A percentile compares a stretch with the other conserved stretches of the same genome.
Evolutionary conservation across 2,888 invertebrate species (phyloP).

Genomic region (Peribatodes rhomboidaria): DNA sequence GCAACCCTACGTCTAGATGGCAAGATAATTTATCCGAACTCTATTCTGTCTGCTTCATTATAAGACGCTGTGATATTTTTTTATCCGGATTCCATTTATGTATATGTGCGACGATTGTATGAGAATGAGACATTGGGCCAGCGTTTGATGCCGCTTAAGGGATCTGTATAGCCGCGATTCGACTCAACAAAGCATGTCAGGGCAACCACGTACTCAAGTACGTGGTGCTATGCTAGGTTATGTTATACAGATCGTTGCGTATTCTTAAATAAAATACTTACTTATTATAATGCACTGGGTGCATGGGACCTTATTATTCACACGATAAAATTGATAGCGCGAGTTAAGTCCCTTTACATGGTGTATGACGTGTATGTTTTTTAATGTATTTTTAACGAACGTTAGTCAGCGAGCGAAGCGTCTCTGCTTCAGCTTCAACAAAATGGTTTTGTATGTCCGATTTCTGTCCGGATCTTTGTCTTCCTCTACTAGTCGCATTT

Average conservation of each 20-base stretch:
- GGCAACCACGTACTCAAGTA: slow-evolving; percentile 76
- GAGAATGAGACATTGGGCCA: slow-evolving; percentile 61
- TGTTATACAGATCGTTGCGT: slow-evolving; percentile 58
- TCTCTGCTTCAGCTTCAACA: too few species aligned
- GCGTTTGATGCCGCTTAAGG: slow-evolving; percentile 67
- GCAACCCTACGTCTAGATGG: slow-evolving; percentile 27
- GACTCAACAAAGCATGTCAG: slow-evolving; percentile 78
- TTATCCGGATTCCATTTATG: slow-evolving; percentile 55
- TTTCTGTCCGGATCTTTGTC: too few species aligned
- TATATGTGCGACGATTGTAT: slow-evolving; percentile 53
- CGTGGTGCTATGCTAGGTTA: slow-evolving; percentile 75
- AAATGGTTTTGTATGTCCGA: too few species aligned
- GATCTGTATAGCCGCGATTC: slow-evolving; percentile 69
- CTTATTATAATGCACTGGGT: slow-evolving; percentile 21
- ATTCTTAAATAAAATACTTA: slow-evolving; percentile 26
- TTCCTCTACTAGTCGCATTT: too few species aligned
- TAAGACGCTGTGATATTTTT: slow-evolving; percentile 27
- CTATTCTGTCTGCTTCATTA: slow-evolving; percentile 48
- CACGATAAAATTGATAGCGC: too few species aligned
- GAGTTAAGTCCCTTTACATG: too few species aligned
- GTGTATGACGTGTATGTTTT: too few species aligned
- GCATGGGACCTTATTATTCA: slow-evolving; percentile 15
- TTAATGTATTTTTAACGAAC: too few species aligned
- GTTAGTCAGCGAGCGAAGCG: too few species aligned
- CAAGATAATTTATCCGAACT: slow-evolving; percentile 40